These are phyloP conservation scores for Venustaconcha ellipsiformis DNA, from an alignment of 1,140 invertebrate species.

Conservation along the genomic window DNA sequence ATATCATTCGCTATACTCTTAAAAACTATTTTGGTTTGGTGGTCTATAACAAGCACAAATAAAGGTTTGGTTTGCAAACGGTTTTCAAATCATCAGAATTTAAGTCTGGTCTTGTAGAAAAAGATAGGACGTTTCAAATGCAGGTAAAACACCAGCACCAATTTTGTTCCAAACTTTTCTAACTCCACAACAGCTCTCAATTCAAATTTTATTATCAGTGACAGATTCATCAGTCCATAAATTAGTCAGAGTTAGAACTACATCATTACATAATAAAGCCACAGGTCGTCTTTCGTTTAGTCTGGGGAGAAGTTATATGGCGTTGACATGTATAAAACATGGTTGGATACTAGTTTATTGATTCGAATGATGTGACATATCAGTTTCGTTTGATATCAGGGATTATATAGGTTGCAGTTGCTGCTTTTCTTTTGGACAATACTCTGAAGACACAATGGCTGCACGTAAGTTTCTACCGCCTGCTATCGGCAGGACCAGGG, in stretches of 20 bases:
- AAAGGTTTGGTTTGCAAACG: not conserved
- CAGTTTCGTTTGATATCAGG: too few species aligned
- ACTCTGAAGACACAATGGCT: too few species aligned
- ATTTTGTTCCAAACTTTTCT: constrained; percentile 1
- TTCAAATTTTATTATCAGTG: not conserved
- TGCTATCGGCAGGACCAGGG: too few species aligned
- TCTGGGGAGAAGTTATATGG: not conserved
- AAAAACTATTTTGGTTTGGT: not conserved
- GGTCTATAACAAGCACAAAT: not conserved
- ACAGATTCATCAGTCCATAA: constrained; percentile 2
- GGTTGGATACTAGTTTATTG: too few species aligned
- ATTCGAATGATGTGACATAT: too few species aligned
- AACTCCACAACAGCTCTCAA: not conserved
- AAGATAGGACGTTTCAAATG: not conserved
- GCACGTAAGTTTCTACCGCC: too few species aligned
- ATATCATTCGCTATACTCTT: too few species aligned
- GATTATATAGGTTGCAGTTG: too few species aligned
- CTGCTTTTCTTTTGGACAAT: too few species aligned
- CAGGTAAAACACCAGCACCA: not conserved
- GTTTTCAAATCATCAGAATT: not conserved
- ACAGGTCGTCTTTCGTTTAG: not conserved
- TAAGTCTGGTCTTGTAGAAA: not conserved
- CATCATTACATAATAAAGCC: not conserved
- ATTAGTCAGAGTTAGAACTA: not conserved
- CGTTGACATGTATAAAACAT: constrained; percentile 14